Evolutionary conservation across 2,888 invertebrate species (phyloP), one percentile per base, ranked within the genome.

Genomic region (Chloroclysta siterata): DNA sequence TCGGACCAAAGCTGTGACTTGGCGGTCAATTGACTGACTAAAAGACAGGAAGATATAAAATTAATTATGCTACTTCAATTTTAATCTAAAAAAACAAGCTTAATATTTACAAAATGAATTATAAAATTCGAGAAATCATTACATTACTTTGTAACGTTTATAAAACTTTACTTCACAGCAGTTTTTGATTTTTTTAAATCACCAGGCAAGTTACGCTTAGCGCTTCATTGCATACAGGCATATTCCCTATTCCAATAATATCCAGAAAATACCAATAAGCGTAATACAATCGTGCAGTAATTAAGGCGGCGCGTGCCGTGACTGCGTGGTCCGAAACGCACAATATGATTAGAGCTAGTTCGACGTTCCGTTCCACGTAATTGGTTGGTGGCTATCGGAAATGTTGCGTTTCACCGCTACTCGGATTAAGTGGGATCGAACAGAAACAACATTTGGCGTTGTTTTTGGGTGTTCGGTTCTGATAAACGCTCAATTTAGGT

Each of bases 271-370:
- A 28, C 52, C 57, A 63, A 63, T 57, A 63, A 53, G n/a, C 15
- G 28, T 48, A 57, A 53, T 44, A 57, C 29, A 57, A 53, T 39
- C 56, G 47, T 47, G 62, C 53, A 44, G 53, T 63, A 63, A 63
- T 63, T 22, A 57, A 22, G 47, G 42, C 13, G 14, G 66, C 48
- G 63, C 70, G 70, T 70, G 70, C 60, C 64, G 36, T 8, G 68
- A 62, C 60, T 68, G 66, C 70, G 70, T 61, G 51, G 13, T 11
- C 39, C 48, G 53, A 47, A 64, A 59, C 67, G 55, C 59, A 52
- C 52, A 53, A 50, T 57, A 63, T 53, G 53, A 63, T 63, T 63
- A 63, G 57, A 10, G 47, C 52, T 53, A 52, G 52, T 62, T 63
- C 57, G 53, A 63, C 53, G 62, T 63, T 63, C 62, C 62, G 42